phyloP scores from a whole-genome alignment of 1,140 invertebrate genomes.

The Amphibalanus amphitrite region DNA sequence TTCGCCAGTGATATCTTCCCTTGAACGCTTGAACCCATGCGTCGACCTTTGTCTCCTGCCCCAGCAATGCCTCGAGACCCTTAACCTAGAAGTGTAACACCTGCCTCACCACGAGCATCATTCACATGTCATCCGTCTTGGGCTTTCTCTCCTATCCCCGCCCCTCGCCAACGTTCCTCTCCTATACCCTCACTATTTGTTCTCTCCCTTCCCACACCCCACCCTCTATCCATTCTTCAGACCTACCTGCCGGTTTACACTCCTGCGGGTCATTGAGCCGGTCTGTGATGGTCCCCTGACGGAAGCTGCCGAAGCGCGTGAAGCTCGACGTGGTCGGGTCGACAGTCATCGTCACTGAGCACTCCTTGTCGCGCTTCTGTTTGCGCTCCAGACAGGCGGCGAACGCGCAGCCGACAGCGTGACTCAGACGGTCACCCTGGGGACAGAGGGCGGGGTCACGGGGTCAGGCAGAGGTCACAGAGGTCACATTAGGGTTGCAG shows the following conservation, averaged over 20 bases:
- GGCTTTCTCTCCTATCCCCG: too few species aligned
- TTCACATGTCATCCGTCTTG: too few species aligned
- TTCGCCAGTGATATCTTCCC: too few species aligned
- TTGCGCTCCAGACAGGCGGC: constrained; percentile 94
- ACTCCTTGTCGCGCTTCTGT: constrained; percentile 92
- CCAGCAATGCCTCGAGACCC: too few species aligned
- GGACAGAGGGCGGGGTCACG: constrained; percentile 12
- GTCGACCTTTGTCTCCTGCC: too few species aligned
- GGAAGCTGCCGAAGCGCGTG: constrained; percentile 78
- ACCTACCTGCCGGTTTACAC: constrained; percentile 24
- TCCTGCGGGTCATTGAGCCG: constrained; percentile 38
- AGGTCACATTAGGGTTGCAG: neutral
- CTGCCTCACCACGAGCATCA: too few species aligned
- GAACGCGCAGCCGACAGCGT: constrained; percentile 98
- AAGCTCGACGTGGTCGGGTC: constrained; percentile 88
- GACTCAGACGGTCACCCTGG: constrained; percentile 86
- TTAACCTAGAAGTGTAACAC: too few species aligned
- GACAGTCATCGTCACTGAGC: constrained; percentile 80
- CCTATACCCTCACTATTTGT: too few species aligned
- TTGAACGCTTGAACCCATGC: too few species aligned
- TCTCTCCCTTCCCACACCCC: too few species aligned
- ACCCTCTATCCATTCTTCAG: too few species aligned
- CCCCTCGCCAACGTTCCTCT: too few species aligned
- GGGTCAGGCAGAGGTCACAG: neutral
- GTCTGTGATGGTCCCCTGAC: constrained; percentile 63